A percentile compares a stretch with the other conserved stretches of the same genome.
Conservation (phyloP, 2,113 vertebrate species). For the Paralichthys olivaceus region DNA sequence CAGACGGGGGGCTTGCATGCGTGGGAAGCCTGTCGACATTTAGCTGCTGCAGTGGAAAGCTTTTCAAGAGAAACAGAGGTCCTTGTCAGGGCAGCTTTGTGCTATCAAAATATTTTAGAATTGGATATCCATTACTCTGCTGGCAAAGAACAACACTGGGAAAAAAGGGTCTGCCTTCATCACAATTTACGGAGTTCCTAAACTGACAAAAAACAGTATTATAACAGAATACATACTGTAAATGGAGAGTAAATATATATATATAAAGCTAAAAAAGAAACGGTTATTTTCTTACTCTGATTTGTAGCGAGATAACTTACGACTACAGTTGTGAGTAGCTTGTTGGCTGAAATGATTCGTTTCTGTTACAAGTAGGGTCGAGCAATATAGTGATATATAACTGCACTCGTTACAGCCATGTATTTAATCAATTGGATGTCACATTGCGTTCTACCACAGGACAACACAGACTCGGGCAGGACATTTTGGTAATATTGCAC, state of each 20-base stretch:
- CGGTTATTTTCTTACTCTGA: too few species aligned
- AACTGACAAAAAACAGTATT: conserved; percentile 5
- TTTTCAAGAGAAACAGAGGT: conserved; percentile 70
- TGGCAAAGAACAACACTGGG: conserved; percentile 57
- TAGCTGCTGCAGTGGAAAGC: conserved; percentile 59
- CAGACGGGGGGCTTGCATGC: conserved; percentile 59
- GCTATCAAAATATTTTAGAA: conserved; percentile 77
- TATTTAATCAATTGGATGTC: too few species aligned
- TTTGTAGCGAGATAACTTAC: too few species aligned
- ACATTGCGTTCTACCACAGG: too few species aligned
- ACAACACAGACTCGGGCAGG: too few species aligned
- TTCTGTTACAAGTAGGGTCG: too few species aligned
- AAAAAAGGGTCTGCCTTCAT: conserved; percentile 34
- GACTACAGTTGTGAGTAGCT: too few species aligned
- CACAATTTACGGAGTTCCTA: conserved; percentile 15
- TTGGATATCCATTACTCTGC: conserved; percentile 68
- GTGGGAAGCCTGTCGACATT: conserved; percentile 64
- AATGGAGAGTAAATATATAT: background rate
- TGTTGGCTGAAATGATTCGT: too few species aligned
- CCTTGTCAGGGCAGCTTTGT: conserved; percentile 54
- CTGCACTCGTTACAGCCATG: too few species aligned
- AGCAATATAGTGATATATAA: too few species aligned
- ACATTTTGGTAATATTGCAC: too few species aligned
- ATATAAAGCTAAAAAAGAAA: background rate
- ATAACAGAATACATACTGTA: background rate